These are phyloP conservation scores for Borostomias antarcticus DNA, from an alignment of 2,797 vertebrate species.

Conservation along the genomic window DNA sequence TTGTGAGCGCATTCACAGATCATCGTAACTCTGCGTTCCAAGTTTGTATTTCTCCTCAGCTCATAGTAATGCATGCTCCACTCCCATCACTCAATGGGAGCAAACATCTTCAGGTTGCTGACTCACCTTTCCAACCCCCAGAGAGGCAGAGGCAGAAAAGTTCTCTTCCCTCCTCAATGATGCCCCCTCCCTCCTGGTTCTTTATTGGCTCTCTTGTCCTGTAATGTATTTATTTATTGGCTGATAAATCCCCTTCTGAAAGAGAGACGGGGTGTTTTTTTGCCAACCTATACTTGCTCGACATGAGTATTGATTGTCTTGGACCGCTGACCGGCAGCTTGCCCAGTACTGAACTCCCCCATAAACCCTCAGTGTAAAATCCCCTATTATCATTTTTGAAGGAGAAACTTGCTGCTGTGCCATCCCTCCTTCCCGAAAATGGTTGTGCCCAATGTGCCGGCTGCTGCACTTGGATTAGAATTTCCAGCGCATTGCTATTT, in stretches of 20 bases:
- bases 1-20: neutral
- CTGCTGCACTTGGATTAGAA: no score
- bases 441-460: no score
- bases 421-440: no score
- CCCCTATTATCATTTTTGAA: no score
- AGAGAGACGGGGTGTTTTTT: constrained; percentile 8
- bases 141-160: neutral
- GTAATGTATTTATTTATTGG: constrained; percentile 32
- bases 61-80: neutral
- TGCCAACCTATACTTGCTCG: constrained; percentile 29
- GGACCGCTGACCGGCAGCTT: neutral
- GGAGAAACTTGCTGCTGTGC: no score
- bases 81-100: neutral
- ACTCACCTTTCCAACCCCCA: neutral
- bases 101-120: constrained; percentile 4
- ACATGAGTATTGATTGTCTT: constrained; percentile 39
- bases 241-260: constrained; percentile 40
- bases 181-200: constrained; percentile 5
- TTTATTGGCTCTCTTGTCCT: constrained; percentile 18
- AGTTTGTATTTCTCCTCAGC: neutral
- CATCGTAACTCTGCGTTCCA: no score
- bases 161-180: neutral
- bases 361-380: no score
- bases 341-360: neutral
- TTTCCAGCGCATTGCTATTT: no score